Evolutionary conservation across 2,113 vertebrate species (phyloP).

Genomic region (Hyaena hyaena): DNA sequence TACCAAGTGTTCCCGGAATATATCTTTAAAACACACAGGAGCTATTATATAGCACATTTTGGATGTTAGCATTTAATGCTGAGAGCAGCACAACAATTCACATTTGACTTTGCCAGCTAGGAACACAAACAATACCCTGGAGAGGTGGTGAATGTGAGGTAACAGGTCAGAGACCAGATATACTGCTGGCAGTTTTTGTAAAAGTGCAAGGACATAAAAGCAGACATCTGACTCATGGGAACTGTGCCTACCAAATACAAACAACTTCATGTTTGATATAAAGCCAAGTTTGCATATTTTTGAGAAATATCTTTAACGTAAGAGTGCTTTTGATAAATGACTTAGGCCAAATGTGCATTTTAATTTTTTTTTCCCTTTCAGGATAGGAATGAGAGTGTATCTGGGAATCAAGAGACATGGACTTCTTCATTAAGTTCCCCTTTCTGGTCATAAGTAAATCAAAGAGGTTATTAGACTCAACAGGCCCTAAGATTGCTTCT

Average conservation of each 20-base stretch:
- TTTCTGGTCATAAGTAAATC: not conserved
- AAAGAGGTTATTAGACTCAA: not conserved
- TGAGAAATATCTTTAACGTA: not conserved
- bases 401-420: not conserved
- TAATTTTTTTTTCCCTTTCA: not conserved
- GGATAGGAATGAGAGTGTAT: not conserved
- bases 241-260: not conserved
- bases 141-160: not conserved
- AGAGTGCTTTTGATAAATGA: not conserved
- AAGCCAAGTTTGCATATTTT: slow-evolving; percentile 16
- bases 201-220: slow-evolving; percentile 5
- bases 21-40: slow-evolving; percentile 31
- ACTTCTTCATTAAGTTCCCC: not conserved
- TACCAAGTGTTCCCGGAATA: slow-evolving; percentile 15
- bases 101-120: slow-evolving; percentile 16
- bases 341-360: not conserved
- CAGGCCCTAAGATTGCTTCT: not conserved
- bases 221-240: not conserved
- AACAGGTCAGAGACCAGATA: slow-evolving; percentile 24
- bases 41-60: not conserved
- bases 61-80: not conserved
- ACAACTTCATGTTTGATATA: not conserved
- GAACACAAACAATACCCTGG: not conserved
- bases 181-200: not conserved
- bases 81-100: not conserved